Evolutionary conservation across 2,888 invertebrate genomes (phyloP).

Genomic region (Stegophylla sp.): DNA sequence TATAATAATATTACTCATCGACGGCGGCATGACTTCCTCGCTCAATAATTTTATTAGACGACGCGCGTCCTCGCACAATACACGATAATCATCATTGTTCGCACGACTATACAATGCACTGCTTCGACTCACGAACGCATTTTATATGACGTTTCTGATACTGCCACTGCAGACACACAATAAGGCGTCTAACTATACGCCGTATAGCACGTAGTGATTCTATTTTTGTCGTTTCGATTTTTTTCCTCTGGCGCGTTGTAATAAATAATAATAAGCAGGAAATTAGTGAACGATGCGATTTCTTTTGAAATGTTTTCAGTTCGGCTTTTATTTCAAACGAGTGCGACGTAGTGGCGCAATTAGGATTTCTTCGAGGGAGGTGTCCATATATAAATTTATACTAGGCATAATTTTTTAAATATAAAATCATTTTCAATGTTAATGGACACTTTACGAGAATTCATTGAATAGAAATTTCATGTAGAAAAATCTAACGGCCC

Average conservation of each 20-base stretch:
- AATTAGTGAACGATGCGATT: slow-evolving; percentile 10
- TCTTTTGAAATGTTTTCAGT: background rate
- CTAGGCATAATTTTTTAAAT: no score
- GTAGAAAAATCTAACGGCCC: no score
- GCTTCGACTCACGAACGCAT: background rate
- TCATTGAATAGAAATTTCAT: no score
- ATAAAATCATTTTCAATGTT: no score
- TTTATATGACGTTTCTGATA: background rate
- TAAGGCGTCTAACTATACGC: background rate
- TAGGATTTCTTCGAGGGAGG: background rate
- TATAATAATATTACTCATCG: background rate
- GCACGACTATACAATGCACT: background rate
- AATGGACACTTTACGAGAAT: no score
- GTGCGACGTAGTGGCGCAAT: background rate
- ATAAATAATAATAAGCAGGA: background rate
- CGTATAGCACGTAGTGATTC: background rate
- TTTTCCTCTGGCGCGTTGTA: background rate
- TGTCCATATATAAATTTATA: no score
- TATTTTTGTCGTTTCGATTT: no score
- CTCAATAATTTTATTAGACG: background rate
- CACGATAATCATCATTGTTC: background rate
- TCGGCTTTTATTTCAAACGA: background rate
- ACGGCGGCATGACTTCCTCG: background rate
- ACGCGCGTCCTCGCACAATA: slow-evolving; percentile 1
- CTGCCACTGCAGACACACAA: background rate